A percentile compares a stretch with the other conserved stretches of the same genome.
Evolutionary conservation across 2,888 invertebrate genomes (phyloP).

Genomic region (Cepaea hortensis): DNA sequence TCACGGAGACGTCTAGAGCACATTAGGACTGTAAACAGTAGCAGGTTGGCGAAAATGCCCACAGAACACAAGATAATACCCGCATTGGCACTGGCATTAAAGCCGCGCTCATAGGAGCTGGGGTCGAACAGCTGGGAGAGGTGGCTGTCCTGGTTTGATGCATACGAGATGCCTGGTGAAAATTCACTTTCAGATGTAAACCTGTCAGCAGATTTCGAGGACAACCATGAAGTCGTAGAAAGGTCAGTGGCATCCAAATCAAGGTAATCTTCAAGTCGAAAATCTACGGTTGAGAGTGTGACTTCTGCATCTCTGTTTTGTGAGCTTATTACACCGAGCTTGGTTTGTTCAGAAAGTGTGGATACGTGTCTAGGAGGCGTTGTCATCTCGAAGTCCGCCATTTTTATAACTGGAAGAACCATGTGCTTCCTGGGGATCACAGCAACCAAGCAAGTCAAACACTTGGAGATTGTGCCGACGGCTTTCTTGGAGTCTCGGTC

Average conservation of each 20-base stretch:
- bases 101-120: slow-evolving; percentile 53
- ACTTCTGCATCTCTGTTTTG: too few relatives aligned
- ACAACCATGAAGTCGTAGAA: background rate
- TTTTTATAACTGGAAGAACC: too few relatives aligned
- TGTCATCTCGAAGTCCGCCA: too few relatives aligned
- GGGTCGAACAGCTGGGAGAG: slow-evolving; percentile 9
- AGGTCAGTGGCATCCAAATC: background rate
- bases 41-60: slow-evolving; percentile 32
- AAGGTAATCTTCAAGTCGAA: background rate
- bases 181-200: background rate
- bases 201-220: background rate
- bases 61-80: slow-evolving; percentile 44
- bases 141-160: background rate
- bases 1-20: slow-evolving; percentile 19
- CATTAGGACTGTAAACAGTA: slow-evolving; percentile 18
- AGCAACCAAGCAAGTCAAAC: too few relatives aligned
- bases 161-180: background rate
- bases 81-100: slow-evolving; percentile 50
- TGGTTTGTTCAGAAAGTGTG: too few relatives aligned
- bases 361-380: too few relatives aligned
- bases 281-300: too few relatives aligned
- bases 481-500: too few relatives aligned
- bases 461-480: too few relatives aligned
- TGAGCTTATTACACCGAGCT: too few relatives aligned
- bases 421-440: too few relatives aligned